Percentiles rank a stretch among this genome's conserved stretches.
These are phyloP conservation scores for Chelon auratus DNA, from an alignment of 2,797 vertebrate species.

Conservation along the genomic window DNA sequence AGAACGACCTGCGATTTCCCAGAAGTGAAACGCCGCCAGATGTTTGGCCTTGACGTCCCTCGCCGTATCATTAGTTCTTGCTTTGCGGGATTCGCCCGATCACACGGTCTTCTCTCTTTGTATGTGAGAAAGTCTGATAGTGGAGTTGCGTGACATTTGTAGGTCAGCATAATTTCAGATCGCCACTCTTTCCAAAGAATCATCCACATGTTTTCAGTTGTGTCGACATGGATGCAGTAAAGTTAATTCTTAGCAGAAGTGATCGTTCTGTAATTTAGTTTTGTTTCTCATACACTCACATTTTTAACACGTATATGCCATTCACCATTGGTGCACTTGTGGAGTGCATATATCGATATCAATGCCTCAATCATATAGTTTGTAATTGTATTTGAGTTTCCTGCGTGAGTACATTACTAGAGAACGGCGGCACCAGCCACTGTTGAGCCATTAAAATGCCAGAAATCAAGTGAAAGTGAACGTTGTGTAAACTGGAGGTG, in stretches of 20 bases:
- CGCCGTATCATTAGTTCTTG: constrained; percentile 33
- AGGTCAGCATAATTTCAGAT: constrained; percentile 1
- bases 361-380: too few species aligned
- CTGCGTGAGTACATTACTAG: constrained; percentile 26
- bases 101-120: constrained; percentile 18
- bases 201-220: constrained; percentile 26
- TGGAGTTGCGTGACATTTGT: constrained; percentile 27
- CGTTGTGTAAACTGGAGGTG: constrained; percentile 41
- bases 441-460: constrained; percentile 45
- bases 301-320: background rate
- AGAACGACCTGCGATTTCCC: constrained; percentile 59
- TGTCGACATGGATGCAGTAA: constrained; percentile 6
- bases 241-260: constrained; percentile 8
- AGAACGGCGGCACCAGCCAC: constrained; percentile 17
- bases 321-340: background rate
- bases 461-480: constrained; percentile 32
- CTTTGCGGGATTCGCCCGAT: constrained; percentile 25
- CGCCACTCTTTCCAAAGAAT: constrained; percentile 9
- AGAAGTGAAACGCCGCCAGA: constrained; percentile 56
- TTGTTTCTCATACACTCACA: too few species aligned
- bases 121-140: constrained; percentile 12
- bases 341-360: background rate
- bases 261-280: background rate
- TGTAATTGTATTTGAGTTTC: constrained; percentile 10
- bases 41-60: constrained; percentile 38